phyloP scores from a whole-genome alignment of 2,113 vertebrate genomes.

The Scalopus aquaticus region DNA sequence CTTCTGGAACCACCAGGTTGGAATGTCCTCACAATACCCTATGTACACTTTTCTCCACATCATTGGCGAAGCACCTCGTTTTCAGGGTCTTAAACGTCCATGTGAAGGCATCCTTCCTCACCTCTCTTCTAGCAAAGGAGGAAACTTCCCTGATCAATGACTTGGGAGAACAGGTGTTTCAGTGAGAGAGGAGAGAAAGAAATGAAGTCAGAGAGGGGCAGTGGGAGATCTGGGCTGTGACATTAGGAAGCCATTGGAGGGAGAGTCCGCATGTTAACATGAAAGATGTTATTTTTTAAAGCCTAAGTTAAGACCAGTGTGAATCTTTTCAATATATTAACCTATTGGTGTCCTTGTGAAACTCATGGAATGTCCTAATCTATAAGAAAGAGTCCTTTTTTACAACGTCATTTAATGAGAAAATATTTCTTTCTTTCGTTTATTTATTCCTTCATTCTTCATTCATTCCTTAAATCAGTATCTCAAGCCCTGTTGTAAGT shows the following conservation, averaged over 20 bases:
- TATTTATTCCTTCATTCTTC: not conserved
- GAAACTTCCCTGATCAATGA: not conserved
- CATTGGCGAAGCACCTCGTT: too few species aligned
- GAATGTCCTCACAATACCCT: not conserved
- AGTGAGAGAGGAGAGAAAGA: too few species aligned
- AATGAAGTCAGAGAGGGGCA: too few species aligned
- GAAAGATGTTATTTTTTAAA: not conserved
- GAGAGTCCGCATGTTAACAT: not conserved
- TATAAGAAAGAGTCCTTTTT: not conserved
- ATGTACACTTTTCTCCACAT: not conserved
- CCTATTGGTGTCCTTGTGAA: not conserved
- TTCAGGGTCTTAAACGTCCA: not conserved
- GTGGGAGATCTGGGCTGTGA: not conserved
- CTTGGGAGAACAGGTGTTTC: not conserved
- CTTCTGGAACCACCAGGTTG: not conserved
- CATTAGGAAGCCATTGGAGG: not conserved
- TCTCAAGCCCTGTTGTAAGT: not conserved
- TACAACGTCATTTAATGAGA: not conserved
- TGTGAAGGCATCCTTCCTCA: too few species aligned
- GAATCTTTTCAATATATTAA: not conserved
- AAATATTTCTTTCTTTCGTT: not conserved
- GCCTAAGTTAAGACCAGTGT: not conserved
- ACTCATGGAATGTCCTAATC: not conserved
- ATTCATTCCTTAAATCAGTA: not conserved
- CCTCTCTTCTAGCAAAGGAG: not conserved